A percentile compares a stretch with the other conserved stretches of the same genome.
phyloP scores from a whole-genome alignment of 2,113 vertebrate species.

The Saccopteryx leptura region DNA sequence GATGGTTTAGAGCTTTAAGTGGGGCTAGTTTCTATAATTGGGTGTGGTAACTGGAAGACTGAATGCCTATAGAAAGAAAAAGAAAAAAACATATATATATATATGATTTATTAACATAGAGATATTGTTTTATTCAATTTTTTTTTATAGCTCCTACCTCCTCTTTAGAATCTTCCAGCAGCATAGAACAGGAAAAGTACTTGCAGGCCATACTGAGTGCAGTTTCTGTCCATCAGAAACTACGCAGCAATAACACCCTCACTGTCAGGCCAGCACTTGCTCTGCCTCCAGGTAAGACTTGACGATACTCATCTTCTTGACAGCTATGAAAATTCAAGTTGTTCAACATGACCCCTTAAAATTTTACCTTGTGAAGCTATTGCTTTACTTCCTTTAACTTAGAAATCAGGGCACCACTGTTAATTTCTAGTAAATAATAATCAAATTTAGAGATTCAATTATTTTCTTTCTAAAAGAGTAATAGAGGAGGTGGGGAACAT shows the following conservation, averaged over 20 bases:
- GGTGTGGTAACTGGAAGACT: constrained; percentile 53
- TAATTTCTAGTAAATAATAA: constrained; percentile 63
- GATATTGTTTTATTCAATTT: constrained; percentile 59
- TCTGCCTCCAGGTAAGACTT: constrained; percentile 95
- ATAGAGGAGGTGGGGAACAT: constrained; percentile 32
- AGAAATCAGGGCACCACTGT: constrained; percentile 6
- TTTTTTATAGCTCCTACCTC: constrained; percentile 90
- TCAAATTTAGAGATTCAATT: constrained; percentile 24
- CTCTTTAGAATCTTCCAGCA: constrained; percentile 96
- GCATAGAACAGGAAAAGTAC: constrained; percentile 99
- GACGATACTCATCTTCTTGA: constrained; percentile 32
- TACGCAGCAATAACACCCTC: constrained; percentile 92
- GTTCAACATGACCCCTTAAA: constrained; percentile 14
- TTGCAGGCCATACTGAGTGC: constrained; percentile 96
- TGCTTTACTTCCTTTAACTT: neutral
- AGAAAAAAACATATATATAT: neutral
- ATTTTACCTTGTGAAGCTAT: constrained; percentile 22
- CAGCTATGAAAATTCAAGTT: neutral
- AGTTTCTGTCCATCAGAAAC: constrained; percentile 95
- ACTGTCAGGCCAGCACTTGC: constrained; percentile 94
- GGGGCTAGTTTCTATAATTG: constrained; percentile 51
- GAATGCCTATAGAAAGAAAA: constrained; percentile 29
- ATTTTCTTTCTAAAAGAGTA: constrained; percentile 67
- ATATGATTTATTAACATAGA: constrained; percentile 52
- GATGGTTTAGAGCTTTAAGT: constrained; percentile 42